A percentile compares a stretch with the other conserved stretches of the same genome.
Evolutionary conservation across 2,888 invertebrate genomes (phyloP).

Genomic region (Conchocele bisecta): DNA sequence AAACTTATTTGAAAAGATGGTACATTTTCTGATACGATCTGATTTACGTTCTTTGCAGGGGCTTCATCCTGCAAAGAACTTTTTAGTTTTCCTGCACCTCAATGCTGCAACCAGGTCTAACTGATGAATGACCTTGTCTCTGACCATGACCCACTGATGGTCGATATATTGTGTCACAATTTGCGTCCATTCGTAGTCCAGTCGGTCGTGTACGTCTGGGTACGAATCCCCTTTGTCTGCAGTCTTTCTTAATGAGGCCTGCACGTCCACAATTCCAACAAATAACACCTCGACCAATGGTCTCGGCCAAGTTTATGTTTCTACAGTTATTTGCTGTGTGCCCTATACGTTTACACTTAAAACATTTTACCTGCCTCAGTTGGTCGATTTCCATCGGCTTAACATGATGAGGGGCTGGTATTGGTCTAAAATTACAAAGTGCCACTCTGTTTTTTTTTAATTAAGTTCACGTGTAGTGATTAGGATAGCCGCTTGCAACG

Average conservation of each 20-base stretch:
- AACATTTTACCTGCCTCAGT: neutral
- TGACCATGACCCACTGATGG: too few species aligned
- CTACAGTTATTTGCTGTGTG: slow-evolving; percentile 13
- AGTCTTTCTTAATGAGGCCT: slow-evolving; percentile 9
- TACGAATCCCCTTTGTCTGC: neutral
- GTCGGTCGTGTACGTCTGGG: neutral
- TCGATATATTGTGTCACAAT: too few species aligned
- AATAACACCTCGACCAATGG: neutral
- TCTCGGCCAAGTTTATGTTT: neutral
- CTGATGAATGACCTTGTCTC: too few species aligned
- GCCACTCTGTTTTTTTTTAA: too few species aligned
- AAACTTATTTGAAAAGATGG: neutral
- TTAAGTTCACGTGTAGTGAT: slow-evolving; percentile 24
- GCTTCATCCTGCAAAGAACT: neutral
- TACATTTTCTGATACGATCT: too few species aligned
- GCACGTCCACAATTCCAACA: slow-evolving; percentile 1
- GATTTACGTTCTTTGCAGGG: neutral
- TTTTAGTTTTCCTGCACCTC: slow-evolving; percentile 1
- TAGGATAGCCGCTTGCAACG: slow-evolving; percentile 5
- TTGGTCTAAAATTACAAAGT: slow-evolving; percentile 29
- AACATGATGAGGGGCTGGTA: too few species aligned
- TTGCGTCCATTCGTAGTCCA: too few species aligned
- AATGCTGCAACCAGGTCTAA: too few species aligned
- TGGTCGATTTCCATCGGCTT: slow-evolving; percentile 32
- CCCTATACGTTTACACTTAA: slow-evolving; percentile 1